Base-by-base conservation (phyloP, 1,140 invertebrate genomes). In the Copidosoma floridanum region DNA sequence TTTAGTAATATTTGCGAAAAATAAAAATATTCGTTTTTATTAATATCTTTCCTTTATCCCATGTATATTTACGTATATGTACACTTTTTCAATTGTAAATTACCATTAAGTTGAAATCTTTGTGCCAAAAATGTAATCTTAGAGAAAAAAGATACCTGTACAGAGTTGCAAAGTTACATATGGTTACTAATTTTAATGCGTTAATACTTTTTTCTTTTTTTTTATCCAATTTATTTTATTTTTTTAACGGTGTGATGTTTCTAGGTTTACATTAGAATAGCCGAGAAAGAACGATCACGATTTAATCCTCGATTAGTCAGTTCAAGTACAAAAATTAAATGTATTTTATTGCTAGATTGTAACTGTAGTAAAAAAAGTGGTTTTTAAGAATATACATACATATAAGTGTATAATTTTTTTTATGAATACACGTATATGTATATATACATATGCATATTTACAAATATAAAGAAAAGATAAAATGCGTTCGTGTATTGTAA, bases 321-420 rank as follows among this genome's bases (percentile, higher is more conserved):
- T 79, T 78, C 67, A 79, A 81, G 79, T 81, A 81, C 79, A 81
- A 80, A 81, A n/a, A 78, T 79, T 79, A 74, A 74, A 74, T 69
- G 73, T 79, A 78, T 77, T 78, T 70, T 79, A 74, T 70, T 66
- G 66, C 68, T 79, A 76, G 71, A 40, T 53, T 43, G 61, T 73
- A 76, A 73, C 68, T 64, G n/a, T n/a, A n/a, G n/a, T n/a, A n/a
- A n/a, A n/a, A n/a, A n/a, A n/a, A n/a, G n/a, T n/a, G n/a, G n/a
- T n/a, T n/a, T n/a, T n/a, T n/a, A n/a, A n/a, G n/a, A n/a, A n/a
- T n/a, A n/a, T n/a, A n/a, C n/a, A n/a, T n/a, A n/a, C n/a, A n/a
- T n/a, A n/a, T n/a, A n/a, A n/a, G n/a, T n/a, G n/a, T n/a, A n/a
- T n/a, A n/a, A n/a, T n/a, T n/a, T n/a, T n/a, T n/a, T n/a, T n/a